Evolutionary conservation across 35 echinoderm and acorn worm species (phyloP).

Genomic region (Strongylocentrotus purpuratus): DNA sequence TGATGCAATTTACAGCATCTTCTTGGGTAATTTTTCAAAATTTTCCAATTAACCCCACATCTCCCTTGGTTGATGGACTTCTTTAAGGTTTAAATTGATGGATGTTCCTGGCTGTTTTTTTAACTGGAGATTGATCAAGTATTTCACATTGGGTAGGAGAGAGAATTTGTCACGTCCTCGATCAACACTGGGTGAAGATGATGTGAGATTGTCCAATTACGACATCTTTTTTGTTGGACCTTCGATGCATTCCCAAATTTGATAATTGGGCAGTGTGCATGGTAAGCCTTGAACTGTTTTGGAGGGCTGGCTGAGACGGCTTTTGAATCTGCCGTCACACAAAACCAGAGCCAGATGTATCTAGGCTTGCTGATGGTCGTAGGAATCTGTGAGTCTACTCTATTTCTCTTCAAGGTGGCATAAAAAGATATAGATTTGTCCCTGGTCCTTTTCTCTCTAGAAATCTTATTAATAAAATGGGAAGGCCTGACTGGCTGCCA

Average conservation of each 20-base stretch:
- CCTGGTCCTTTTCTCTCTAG: too few species aligned
- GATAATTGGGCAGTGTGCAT: slow-evolving; percentile 21
- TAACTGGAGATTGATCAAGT: background rate
- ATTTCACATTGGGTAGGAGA: background rate
- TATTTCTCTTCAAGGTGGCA: background rate
- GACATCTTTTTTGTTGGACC: background rate
- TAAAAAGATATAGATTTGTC: background rate
- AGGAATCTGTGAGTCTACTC: background rate
- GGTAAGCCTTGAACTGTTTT: slow-evolving; percentile 23
- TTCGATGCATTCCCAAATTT: background rate
- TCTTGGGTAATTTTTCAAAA: background rate
- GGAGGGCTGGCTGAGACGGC: background rate
- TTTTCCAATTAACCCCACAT: background rate
- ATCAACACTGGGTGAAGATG: background rate
- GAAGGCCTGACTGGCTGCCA: too few species aligned
- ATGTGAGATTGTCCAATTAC: slow-evolving; percentile 12
- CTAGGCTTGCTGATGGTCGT: background rate
- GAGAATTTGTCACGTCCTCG: background rate
- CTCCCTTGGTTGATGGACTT: background rate
- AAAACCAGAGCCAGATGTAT: slow-evolving; percentile 21
- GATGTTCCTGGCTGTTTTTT: background rate
- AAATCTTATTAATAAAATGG: too few species aligned
- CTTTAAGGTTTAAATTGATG: background rate
- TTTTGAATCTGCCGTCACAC: slow-evolving; percentile 9
- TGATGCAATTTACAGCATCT: background rate